These are phyloP conservation scores for Enteromius radiatus DNA, from an alignment of 2,797 vertebrate species.

Conservation along the genomic window DNA sequence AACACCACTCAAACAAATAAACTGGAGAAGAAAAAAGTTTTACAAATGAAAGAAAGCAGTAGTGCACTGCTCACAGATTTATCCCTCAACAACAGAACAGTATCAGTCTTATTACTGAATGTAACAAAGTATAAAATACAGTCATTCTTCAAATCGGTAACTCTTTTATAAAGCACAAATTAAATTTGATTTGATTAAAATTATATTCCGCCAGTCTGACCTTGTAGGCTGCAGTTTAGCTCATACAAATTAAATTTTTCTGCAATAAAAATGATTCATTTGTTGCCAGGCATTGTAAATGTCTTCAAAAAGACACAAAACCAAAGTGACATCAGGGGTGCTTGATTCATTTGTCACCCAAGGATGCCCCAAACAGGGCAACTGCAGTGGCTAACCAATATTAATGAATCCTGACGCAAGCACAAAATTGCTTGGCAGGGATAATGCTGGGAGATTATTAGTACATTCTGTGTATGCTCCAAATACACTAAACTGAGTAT, in stretches of 20 bases:
- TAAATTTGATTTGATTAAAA: constrained; percentile 88
- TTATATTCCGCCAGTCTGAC: constrained; percentile 84
- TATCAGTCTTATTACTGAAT: constrained; percentile 82
- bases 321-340: constrained; percentile 69
- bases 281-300: constrained; percentile 82
- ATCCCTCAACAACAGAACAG: constrained; percentile 78
- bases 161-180: constrained; percentile 86
- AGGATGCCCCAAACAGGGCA: constrained; percentile 41
- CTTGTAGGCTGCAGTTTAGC: constrained; percentile 83
- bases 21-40: neutral
- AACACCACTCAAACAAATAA: constrained; percentile 20
- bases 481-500: constrained; percentile 41
- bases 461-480: constrained; percentile 21
- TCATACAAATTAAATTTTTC: constrained; percentile 85
- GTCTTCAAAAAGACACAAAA: constrained; percentile 74
- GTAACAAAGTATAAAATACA: constrained; percentile 84
- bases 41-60: constrained; percentile 20
- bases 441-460: constrained; percentile 46
- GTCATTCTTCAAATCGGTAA: constrained; percentile 83
- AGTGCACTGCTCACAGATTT: constrained; percentile 68
- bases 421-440: constrained; percentile 43
- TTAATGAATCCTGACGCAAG: constrained; percentile 51
- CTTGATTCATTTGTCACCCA: constrained; percentile 60
- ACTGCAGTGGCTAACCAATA: constrained; percentile 48
- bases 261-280: constrained; percentile 85